Evolutionary conservation across 2,888 invertebrate species (phyloP).

Genomic region (Dioctria linearis): DNA sequence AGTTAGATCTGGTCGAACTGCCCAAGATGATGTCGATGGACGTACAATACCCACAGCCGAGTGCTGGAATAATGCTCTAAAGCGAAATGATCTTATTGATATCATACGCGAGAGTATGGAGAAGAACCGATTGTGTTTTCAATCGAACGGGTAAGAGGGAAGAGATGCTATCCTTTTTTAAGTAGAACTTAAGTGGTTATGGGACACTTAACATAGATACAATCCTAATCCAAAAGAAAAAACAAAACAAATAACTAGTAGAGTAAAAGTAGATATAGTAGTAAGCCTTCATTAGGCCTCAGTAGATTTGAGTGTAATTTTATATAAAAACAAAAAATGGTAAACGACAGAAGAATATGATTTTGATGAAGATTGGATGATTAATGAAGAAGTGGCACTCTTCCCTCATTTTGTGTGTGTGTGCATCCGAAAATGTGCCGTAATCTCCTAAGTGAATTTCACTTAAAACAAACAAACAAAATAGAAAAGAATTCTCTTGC

Average conservation of each 20-base stretch:
- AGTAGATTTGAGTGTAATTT: background rate
- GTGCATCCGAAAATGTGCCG: background rate
- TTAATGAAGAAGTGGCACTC: background rate
- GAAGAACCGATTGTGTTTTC: conserved; percentile 89
- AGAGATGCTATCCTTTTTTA: conserved; percentile 12
- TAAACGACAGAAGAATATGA: too few species aligned
- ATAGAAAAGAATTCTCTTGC: background rate
- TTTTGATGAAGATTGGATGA: too few species aligned
- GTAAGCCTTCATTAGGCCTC: background rate
- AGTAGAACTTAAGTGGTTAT: conserved; percentile 15
- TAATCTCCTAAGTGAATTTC: background rate
- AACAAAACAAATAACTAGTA: background rate
- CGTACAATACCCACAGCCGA: conserved; percentile 66
- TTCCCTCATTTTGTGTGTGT: background rate
- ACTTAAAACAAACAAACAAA: background rate
- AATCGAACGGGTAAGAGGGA: conserved; percentile 79
- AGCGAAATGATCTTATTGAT: conserved; percentile 86
- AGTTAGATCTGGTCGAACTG: conserved; percentile 62
- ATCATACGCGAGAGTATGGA: conserved; percentile 94
- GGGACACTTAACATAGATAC: background rate
- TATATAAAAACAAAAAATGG: too few species aligned
- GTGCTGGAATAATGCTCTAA: conserved; percentile 80
- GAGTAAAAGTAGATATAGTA: background rate
- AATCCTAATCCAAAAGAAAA: background rate
- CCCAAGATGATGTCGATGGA: conserved; percentile 52